Evolutionary conservation across 2,113 vertebrate genomes (phyloP).

Genomic region (Sceloporus tristichus): DNA sequence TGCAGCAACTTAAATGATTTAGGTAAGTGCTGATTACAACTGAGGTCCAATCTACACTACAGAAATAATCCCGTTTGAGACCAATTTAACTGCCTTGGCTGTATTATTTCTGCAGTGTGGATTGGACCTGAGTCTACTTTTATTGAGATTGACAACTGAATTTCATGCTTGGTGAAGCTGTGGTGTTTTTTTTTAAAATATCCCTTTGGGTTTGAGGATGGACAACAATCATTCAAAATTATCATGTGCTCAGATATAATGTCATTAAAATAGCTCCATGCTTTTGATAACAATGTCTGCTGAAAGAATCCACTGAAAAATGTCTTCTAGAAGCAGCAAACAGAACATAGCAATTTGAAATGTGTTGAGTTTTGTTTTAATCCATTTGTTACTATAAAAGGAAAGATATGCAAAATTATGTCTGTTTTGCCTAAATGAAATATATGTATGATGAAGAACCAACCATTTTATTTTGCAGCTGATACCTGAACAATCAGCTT

Average conservation of each 20-base stretch:
- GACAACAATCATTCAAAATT: background rate
- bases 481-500: slow-evolving; percentile 30
- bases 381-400: background rate
- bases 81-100: too few relatives aligned
- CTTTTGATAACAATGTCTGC: background rate
- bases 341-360: background rate
- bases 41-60: too few relatives aligned
- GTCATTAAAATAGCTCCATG: background rate
- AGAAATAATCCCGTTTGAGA: too few relatives aligned
- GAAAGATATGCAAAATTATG: slow-evolving; percentile 25
- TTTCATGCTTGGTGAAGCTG: too few relatives aligned
- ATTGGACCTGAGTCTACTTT: too few relatives aligned
- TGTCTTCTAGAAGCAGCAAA: background rate
- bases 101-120: too few relatives aligned
- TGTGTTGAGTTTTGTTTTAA: background rate
- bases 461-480: slow-evolving; percentile 22
- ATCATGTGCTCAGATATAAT: background rate
- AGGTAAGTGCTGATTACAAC: too few relatives aligned
- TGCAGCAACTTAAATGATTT: too few relatives aligned
- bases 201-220: background rate
- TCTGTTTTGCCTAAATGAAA: slow-evolving; percentile 10
- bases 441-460: background rate
- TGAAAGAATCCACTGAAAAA: background rate
- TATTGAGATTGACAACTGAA: too few relatives aligned
- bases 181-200: background rate